Base-by-base conservation (phyloP, 2,888 invertebrate species). In the Acanthopleura granulata region DNA sequence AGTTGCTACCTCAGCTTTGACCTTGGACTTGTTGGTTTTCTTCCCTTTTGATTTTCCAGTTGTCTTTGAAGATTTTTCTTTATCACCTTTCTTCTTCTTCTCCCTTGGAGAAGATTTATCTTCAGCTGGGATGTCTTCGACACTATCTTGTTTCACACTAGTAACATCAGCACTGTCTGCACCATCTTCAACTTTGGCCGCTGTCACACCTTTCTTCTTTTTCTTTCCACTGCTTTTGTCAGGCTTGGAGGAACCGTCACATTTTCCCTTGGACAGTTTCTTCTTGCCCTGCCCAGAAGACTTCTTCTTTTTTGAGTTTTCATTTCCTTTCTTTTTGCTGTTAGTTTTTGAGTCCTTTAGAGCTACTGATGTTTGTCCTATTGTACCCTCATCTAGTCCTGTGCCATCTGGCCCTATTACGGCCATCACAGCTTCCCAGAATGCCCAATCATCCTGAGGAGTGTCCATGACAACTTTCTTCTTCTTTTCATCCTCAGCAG, bases 331-430 rank as follows among this genome's bases (percentile, higher is more conserved):
- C 40, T 40, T 40, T 9, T 40, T 40, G 57, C 57, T 12, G 6
- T 4, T n/a, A 18, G 18, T 57, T 18, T 18, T 22, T 1, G 22
- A 57, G 1, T 57, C 22, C 18, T 18, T 18, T 6, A 57, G 57
- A 57, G 57, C 57, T 12, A 6, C 22, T 6, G 57, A 57, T n/a
- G 57, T n/a, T 57, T 18, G n/a, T 57, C 22, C 57, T 22, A n/a
- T 57, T 57, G 18, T 57, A 57, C n/a, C 57, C 6, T 57, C 22
- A 51, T 62, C 73, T 18, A 74, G 61, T 50, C 49, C 74, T 62
- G 72, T 76, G 1, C 75, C 76, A n/a, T 57, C 57, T n/a, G n/a
- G 57, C 18, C 57, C 57, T n/a, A 66, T 27, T 22, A 66, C 66
- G 14, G 66, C 66, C 22, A 66, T 66, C 1, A 66, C 66, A 25